Percentiles rank a stretch among this genome's conserved stretches.
phyloP scores from a whole-genome alignment of 2,113 vertebrate species.

The Polypterus senegalus region DNA sequence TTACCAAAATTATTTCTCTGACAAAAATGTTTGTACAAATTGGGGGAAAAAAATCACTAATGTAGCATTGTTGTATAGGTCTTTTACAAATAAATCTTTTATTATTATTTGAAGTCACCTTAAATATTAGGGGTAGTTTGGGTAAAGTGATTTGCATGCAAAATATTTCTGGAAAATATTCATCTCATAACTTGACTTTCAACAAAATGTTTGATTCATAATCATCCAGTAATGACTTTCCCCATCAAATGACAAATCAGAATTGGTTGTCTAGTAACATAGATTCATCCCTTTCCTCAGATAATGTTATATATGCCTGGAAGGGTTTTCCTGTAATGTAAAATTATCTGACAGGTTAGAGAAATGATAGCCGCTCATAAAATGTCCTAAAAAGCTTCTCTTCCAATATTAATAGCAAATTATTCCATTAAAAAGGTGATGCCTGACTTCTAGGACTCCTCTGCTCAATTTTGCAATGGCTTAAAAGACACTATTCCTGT shows the following conservation, averaged over 20 bases:
- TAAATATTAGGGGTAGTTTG: constrained; percentile 13
- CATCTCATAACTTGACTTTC: constrained; percentile 28
- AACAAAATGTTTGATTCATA: constrained; percentile 33
- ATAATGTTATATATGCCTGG: constrained; percentile 27
- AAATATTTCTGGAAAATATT: constrained; percentile 31
- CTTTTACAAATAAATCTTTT: too few relatives aligned
- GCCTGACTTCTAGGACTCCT: constrained; percentile 23
- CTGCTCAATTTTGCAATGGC: constrained; percentile 12
- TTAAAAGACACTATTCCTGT: constrained; percentile 20
- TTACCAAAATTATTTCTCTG: too few relatives aligned
- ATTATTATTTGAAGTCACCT: too few relatives aligned
- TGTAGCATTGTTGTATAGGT: too few relatives aligned
- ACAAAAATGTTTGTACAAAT: too few relatives aligned
- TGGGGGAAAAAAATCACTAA: too few relatives aligned
- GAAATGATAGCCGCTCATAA: constrained; percentile 28
- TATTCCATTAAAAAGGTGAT: constrained; percentile 33
- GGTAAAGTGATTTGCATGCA: constrained; percentile 35
- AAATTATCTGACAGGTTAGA: constrained; percentile 32
- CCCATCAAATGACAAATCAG: constrained; percentile 32
- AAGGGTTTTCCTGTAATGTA: constrained; percentile 26
- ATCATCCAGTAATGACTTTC: constrained; percentile 30
- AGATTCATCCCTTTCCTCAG: constrained; percentile 27
- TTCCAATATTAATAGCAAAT: constrained; percentile 43
- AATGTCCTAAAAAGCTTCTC: constrained; percentile 28
- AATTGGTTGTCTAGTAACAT: constrained; percentile 24